Percentiles rank a stretch among this genome's conserved stretches.
These are phyloP conservation scores for Melieria omissa DNA, from an alignment of 2,888 invertebrate genomes.

Conservation along the genomic window DNA sequence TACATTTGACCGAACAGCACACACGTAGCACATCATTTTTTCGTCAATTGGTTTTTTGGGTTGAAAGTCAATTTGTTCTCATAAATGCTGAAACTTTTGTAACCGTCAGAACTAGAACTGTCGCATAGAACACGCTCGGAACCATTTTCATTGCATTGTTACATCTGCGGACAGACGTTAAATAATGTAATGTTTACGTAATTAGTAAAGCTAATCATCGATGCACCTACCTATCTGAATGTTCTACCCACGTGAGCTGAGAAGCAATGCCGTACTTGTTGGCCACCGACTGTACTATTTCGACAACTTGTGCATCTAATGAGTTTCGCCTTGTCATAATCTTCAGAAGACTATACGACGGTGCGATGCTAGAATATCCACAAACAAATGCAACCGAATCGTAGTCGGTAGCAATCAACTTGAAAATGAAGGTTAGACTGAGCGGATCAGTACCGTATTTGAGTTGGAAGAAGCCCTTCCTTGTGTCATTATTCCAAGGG, in stretches of 20 bases:
- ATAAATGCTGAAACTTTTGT: too few relatives aligned
- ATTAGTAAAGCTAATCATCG: neutral
- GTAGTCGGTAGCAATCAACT: constrained; percentile 43
- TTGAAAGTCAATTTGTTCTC: too few relatives aligned
- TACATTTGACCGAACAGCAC: too few relatives aligned
- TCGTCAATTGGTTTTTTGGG: too few relatives aligned
- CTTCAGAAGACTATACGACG: constrained; percentile 46
- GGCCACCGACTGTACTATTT: constrained; percentile 25
- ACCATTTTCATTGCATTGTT: too few relatives aligned
- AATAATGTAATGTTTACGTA: too few relatives aligned
- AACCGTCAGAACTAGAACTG: too few relatives aligned
- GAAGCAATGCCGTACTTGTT: constrained; percentile 24
- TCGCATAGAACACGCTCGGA: too few relatives aligned
- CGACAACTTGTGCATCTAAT: neutral
- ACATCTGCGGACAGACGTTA: too few relatives aligned
- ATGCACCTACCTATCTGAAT: constrained; percentile 29
- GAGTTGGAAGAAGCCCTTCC: constrained; percentile 46
- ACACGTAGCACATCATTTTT: too few relatives aligned
- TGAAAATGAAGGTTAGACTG: constrained; percentile 43
- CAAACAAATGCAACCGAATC: constrained; percentile 42
- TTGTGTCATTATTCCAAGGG: constrained; percentile 45
- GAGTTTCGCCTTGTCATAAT: constrained; percentile 37
- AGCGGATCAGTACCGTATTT: constrained; percentile 19
- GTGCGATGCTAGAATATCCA: constrained; percentile 43
- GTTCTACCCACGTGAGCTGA: constrained; percentile 43